Evolutionary conservation across 2,113 vertebrate species (phyloP), one percentile per base, ranked within the genome.

Genomic region (Nycticryphes semicollaris): DNA sequence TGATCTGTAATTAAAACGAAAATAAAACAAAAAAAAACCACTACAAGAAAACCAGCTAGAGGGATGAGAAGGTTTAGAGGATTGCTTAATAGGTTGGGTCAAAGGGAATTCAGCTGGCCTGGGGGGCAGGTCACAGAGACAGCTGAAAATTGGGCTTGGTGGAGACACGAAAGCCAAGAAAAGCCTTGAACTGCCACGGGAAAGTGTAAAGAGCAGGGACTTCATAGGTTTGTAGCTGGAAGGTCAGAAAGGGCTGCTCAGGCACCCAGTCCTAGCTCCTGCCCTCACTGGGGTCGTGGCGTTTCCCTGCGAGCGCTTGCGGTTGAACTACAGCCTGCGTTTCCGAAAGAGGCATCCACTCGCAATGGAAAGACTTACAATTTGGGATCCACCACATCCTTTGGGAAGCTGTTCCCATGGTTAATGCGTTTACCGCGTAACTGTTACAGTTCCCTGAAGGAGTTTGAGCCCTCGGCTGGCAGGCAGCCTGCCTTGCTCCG

Each of bases 361-460:
- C 12, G 17, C 85, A 77, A 35, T 78, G 90, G 94, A 88, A 93
- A 94, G 59, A 69, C 87, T 96, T 84, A 85, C 19, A 83, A 23
- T 95, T 84, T 87, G 87, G 85, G 96, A 96, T 95, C 82, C 64
- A 90, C 94, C 93, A 91, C 93, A 95, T 96, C 95, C 94, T 96
- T 84, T 93, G 95, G 86, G 90, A 97, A 96, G 92, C 92, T 25
- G 92, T 96, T 96, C 92, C 95, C 94, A 72, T 95, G 90, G 86
- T 95, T 93, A 92, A 93, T 93, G 88, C 51, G 0, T 81, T 96
- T 86, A 86, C 69, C 2, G 3, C 2, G 0, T 59, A 85, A 67
- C 93, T 56, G 66, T 83, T 88, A 5, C 9, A 76, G 87, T 48
- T 95, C 87, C 94, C 95, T 96, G 66, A 92, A 97, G 89, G 82